Percentiles rank a stretch among this genome's conserved stretches.
Evolutionary conservation across 1,140 invertebrate genomes (phyloP).

Genomic region (Sipha flava): DNA sequence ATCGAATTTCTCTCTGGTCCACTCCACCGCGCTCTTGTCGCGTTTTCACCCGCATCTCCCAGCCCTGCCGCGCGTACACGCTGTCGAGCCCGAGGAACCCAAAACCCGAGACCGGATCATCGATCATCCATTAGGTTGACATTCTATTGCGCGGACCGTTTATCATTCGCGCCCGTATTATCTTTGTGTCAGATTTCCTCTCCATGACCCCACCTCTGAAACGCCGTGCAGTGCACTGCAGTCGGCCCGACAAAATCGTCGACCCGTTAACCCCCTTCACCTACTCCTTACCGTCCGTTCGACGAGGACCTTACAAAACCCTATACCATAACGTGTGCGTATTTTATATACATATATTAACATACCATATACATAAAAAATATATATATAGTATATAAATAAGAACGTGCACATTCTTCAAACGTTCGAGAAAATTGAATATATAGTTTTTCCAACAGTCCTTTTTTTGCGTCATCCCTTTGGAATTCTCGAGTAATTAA

Average conservation of each 20-base stretch:
- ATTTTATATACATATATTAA: neutral
- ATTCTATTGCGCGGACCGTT: constrained; percentile 24
- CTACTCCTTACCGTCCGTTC: neutral
- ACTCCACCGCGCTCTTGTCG: no score
- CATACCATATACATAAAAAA: neutral
- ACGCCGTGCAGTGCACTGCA: neutral
- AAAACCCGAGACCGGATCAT: constrained; percentile 23
- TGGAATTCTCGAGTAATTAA: neutral
- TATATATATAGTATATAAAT: no score
- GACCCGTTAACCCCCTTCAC: constrained; percentile 5
- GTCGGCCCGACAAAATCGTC: constrained; percentile 2
- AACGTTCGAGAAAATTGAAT: neutral
- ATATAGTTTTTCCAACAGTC: neutral
- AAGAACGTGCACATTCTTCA: neutral
- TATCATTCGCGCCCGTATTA: constrained; percentile 29
- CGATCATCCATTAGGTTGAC: constrained; percentile 32
- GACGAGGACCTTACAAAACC: neutral
- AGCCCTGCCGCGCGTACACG: neutral
- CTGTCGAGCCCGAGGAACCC: neutral
- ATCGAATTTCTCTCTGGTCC: no score
- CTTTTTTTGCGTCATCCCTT: neutral
- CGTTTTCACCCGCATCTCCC: neutral
- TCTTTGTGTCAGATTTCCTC: constrained; percentile 30
- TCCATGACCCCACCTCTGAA: neutral
- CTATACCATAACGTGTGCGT: neutral